Base-by-base conservation (phyloP, 2,888 invertebrate genomes). In the Metellina segmentata region DNA sequence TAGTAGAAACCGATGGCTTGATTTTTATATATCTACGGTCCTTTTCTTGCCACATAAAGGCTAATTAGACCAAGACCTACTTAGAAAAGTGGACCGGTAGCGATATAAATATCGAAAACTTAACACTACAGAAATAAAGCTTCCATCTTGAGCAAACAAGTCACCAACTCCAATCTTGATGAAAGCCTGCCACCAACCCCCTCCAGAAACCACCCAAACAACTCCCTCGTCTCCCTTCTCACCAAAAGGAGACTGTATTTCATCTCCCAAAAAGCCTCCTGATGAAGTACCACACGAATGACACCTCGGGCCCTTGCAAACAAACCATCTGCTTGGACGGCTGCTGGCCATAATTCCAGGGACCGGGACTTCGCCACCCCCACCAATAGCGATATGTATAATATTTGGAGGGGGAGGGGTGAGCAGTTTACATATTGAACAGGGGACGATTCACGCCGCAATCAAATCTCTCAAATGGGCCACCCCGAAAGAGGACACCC, bases 311-410 rank as follows among this genome's bases (percentile, higher is more conserved):
- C 87, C 86, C 86, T 91, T 11, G 77, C 91, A 91, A 87, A 91
- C 91, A 91, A 81, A 91, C 81, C 91, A 91, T 91, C 91, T 91
- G 91, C 91, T 78, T 51, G 16, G 91, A 90, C 87, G 87, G 91
- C 87, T 83, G 82, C 71, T 87, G 77, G 81, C 51, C 79, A 86
- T 86, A 90, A 81, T 75, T 90, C 75, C 74, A 52, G 71, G 16
- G 9, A 61, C n/a, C 77, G 48, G 52, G 48, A 8, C 52, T 85
- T 78, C 72, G 49, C 19, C 19, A 19, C 13, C 69, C 49, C 74
- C 19, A 13, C n/a, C 19, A n/a, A 34, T n/a, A 8, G 49, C 83
- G 71, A 85, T 90, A 85, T 89, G 82, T 89, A 89, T 88, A 75
- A 34, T 13, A 81, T 16, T 20, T 4, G 48, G 52, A 48, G 34